These are phyloP conservation scores for Camelus bactrianus DNA, from an alignment of 2,113 vertebrate species.

Conservation along the genomic window DNA sequence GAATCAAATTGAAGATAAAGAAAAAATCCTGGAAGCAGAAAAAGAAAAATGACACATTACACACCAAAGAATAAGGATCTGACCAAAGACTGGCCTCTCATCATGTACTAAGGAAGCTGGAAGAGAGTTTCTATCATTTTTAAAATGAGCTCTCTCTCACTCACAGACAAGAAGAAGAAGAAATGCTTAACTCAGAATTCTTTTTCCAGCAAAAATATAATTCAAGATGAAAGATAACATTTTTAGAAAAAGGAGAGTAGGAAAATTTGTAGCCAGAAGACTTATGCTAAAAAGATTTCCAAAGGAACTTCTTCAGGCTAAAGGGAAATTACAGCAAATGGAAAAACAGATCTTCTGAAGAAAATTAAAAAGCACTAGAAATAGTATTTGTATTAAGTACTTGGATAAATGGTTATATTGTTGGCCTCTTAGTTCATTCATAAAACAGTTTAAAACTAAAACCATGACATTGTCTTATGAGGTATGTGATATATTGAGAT, in stretches of 20 bases:
- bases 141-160: background rate
- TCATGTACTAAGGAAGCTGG: background rate
- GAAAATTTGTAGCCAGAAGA: background rate
- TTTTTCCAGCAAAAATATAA: background rate
- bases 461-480: background rate
- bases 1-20: background rate
- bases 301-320: background rate
- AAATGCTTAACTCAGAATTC: background rate
- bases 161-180: background rate
- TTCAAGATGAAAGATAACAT: background rate
- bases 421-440: background rate
- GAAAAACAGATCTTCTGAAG: background rate
- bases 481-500: background rate
- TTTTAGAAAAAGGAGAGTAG: background rate
- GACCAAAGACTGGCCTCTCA: background rate
- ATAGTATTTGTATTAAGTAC: background rate
- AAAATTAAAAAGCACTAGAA: background rate
- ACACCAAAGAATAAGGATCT: background rate
- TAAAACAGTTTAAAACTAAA: background rate
- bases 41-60: background rate
- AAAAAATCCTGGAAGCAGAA: background rate
- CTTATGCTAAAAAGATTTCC: background rate
- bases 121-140: background rate
- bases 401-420: background rate
- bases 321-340: background rate